Evolutionary conservation across 2,113 vertebrate genomes (phyloP).

Genomic region (Alaudala cheleensis): DNA sequence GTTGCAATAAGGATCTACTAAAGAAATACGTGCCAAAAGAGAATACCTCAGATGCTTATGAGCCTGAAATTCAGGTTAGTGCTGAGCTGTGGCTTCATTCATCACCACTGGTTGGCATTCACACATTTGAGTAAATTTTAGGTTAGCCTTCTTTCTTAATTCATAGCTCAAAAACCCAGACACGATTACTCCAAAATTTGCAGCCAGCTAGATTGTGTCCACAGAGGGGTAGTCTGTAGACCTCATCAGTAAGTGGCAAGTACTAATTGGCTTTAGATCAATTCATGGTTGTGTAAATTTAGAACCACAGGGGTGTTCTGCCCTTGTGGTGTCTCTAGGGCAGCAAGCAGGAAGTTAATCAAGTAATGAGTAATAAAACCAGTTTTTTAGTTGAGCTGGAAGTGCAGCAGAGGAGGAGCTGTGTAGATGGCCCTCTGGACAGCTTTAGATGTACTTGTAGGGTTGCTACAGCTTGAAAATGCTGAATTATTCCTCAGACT

Average conservation of each 20-base stretch:
- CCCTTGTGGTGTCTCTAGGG: neutral
- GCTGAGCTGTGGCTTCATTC: neutral
- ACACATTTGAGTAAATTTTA: neutral
- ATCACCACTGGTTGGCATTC: neutral
- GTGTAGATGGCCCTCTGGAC: neutral
- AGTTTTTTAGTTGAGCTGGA: neutral
- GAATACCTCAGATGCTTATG: neutral
- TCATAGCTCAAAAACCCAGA: neutral
- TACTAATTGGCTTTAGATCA: neutral
- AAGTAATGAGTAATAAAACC: neutral
- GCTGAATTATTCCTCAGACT: neutral
- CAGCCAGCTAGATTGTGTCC: neutral
- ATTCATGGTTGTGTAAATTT: neutral
- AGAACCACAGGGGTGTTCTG: neutral
- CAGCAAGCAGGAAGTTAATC: neutral
- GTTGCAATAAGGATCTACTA: constrained; percentile 41
- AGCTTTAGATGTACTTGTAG: neutral
- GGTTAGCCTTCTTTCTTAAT: neutral
- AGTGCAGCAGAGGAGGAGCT: neutral
- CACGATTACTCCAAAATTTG: neutral
- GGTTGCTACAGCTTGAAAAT: neutral
- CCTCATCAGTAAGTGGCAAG: neutral
- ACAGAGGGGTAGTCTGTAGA: neutral
- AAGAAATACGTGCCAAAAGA: neutral
- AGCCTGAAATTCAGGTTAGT: constrained; percentile 68